A percentile compares a stretch with the other conserved stretches of the same genome.
Evolutionary conservation across 2,797 vertebrate species (phyloP).

Genomic region (Miichthys miiuy): DNA sequence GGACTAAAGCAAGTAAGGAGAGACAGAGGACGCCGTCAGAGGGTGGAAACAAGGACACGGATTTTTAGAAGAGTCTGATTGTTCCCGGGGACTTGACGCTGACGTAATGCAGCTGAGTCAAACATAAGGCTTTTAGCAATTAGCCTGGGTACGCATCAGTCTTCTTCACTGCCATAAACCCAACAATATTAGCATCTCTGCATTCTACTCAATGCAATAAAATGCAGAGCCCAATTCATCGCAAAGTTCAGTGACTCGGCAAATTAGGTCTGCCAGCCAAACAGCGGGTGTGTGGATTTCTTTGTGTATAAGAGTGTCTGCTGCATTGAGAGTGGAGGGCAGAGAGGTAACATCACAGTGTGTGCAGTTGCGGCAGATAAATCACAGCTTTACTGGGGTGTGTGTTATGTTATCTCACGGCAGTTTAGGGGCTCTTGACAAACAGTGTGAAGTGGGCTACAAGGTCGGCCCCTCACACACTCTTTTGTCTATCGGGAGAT

Average conservation of each 20-base stretch:
- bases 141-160: conserved; percentile 44
- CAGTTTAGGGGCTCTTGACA: conserved; percentile 75
- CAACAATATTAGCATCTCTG: conserved; percentile 40
- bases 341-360: conserved; percentile 61
- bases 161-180: conserved; percentile 30
- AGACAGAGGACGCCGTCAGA: conserved; percentile 36
- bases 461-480: conserved; percentile 68
- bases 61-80: conserved; percentile 44
- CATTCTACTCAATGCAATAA: conserved; percentile 36
- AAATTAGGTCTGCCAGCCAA: conserved; percentile 42
- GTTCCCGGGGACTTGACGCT: conserved; percentile 51
- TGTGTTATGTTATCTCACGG: conserved; percentile 62
- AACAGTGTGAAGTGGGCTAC: conserved; percentile 83
- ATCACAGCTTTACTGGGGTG: conserved; percentile 70
- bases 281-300: conserved; percentile 18
- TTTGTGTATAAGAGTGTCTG: conserved; percentile 33
- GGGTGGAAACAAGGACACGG: conserved; percentile 33
- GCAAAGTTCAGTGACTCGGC: conserved; percentile 51
- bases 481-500: conserved; percentile 78
- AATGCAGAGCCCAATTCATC: conserved; percentile 36
- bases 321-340: conserved; percentile 34
- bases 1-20: conserved; percentile 28
- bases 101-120: conserved; percentile 65
- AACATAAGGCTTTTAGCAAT: conserved; percentile 65
- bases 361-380: conserved; percentile 55